phyloP scores from a whole-genome alignment of 2,888 invertebrate genomes.

The Lypha dubia region DNA sequence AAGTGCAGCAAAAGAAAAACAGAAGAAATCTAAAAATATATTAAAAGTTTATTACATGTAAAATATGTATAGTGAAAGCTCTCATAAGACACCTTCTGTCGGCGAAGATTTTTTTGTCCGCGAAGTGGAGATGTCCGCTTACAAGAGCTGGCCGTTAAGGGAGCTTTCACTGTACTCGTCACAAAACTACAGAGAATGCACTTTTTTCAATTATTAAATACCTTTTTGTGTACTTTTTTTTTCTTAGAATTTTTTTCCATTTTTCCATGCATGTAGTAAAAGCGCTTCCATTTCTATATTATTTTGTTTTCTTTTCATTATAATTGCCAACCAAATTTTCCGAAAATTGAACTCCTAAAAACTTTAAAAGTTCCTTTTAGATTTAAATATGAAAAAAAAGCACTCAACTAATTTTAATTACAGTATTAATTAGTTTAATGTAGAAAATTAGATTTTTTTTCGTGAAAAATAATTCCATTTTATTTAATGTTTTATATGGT shows the following conservation, averaged over 20 bases:
- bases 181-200: conserved; percentile 31
- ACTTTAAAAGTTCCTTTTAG: conserved; percentile 56
- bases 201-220: conserved; percentile 40
- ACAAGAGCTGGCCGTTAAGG: too few relatives aligned
- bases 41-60: conserved; percentile 49
- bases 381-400: conserved; percentile 21
- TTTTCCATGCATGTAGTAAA: conserved; percentile 40
- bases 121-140: too few relatives aligned
- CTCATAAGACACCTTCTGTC: too few relatives aligned
- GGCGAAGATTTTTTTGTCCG: too few relatives aligned
- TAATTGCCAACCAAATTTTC: background rate
- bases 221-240: conserved; percentile 23
- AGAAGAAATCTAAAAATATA: conserved; percentile 3
- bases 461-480: background rate
- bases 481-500: background rate
- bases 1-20: conserved; percentile 19
- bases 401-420: conserved; percentile 40
- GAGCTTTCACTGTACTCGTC: too few relatives aligned
- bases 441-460: background rate
- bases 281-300: conserved; percentile 57
- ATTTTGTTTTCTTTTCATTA: background rate
- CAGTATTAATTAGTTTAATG: conserved; percentile 48
- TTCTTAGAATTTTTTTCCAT: background rate
- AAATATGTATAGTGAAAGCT: too few relatives aligned
- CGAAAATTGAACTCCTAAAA: conserved; percentile 29